Base-by-base conservation (phyloP, 1,140 invertebrate species). In the Drosophila dunni region DNA sequence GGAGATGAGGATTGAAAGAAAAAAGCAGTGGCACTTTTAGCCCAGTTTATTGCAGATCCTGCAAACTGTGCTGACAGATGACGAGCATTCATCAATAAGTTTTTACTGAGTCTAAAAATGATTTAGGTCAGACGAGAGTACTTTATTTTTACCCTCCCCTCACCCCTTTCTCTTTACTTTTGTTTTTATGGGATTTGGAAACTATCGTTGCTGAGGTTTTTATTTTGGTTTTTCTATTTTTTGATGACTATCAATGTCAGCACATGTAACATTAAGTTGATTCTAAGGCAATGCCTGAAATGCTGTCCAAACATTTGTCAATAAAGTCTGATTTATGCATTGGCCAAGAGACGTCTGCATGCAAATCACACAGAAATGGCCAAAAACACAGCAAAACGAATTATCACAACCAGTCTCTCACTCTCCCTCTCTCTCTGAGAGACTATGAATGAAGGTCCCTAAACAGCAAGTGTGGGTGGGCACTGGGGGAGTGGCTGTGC, bases 381-480 rank as follows among this genome's bases (percentile, higher is more conserved):
- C 53, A 46, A 68, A 76, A 73, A 63, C 62, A 61, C 48, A 68
- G 69, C 69, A 79, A 68, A 77, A 67, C 69, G 74, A 79, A 72
- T 79, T 79, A 79, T 77, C 74, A 69, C 68, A 65, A 36, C 60
- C 17, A 20, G 42, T 40, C 61, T 71, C 40, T 54, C 24, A 5
- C 24, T 29, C 24, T 29, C 6, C 2, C 24, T 5, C 24, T 29
- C 24, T 29, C 24, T 29, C 24, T 29, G 24, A 42, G 62, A 64
- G 71, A 64, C 60, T 56, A 75, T 75, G 71, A 77, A 77, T 74
- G 64, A 15, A 63, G 38, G 46, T 63, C 36, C 46, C 33, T 61
- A 3, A 24, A 61, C 58, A 48, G 15, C 36, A 38, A 6, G 17
- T 13, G 38, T 20, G 17, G 17, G 17, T 20, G 17, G 17, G 17